These are phyloP conservation scores for Scopus umbretta DNA, from an alignment of 2,113 vertebrate species.

Conservation along the genomic window DNA sequence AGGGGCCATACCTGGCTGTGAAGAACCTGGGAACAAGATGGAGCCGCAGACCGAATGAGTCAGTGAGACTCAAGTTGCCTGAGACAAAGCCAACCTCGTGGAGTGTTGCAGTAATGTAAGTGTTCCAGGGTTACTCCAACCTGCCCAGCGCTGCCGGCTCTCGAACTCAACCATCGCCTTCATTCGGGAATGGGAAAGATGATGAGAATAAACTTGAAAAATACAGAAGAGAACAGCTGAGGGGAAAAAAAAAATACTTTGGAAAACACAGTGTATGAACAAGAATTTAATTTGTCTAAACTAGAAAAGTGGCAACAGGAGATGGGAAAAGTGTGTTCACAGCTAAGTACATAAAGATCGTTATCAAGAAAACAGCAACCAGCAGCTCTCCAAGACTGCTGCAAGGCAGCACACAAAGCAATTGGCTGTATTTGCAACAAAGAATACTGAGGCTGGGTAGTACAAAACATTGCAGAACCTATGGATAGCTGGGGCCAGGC, in stretches of 20 bases:
- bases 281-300: background rate
- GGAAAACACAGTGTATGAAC: background rate
- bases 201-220: background rate
- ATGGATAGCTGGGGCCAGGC: background rate
- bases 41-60: background rate
- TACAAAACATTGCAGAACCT: background rate
- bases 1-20: no score
- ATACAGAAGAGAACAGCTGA: background rate
- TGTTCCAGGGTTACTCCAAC: background rate
- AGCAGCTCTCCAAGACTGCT: background rate
- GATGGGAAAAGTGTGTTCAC: background rate
- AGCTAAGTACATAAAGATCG: background rate
- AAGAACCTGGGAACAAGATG: background rate
- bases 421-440: background rate
- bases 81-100: background rate
- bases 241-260: accelerated
- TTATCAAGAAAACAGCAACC: background rate
- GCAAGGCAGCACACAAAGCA: background rate
- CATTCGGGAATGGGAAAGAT: background rate
- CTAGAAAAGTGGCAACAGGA: background rate
- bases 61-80: background rate
- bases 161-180: background rate
- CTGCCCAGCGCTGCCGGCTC: background rate
- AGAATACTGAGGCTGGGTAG: background rate
- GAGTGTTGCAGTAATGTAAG: background rate